Evolutionary conservation across 2,888 invertebrate species (phyloP).

Genomic region (Coelinius sp.): DNA sequence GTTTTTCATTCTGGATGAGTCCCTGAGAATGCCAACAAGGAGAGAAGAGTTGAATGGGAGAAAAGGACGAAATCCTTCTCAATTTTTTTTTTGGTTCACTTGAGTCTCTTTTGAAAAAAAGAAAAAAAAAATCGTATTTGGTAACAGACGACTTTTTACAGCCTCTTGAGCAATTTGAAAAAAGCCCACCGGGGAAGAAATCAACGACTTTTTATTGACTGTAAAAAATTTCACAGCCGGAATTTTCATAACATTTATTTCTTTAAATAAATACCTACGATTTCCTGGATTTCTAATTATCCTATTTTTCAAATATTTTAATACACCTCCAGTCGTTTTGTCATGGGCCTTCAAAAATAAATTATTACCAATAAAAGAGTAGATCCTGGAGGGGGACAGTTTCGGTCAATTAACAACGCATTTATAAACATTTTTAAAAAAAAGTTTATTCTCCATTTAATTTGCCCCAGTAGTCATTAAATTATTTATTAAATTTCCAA

Average conservation of each 20-base stretch:
- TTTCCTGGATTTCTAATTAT: not conserved
- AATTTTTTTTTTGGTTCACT: conserved; percentile 34
- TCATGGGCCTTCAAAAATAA: conserved; percentile 54
- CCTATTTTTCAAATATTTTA: not conserved
- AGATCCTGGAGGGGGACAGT: not conserved
- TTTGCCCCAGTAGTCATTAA: not conserved
- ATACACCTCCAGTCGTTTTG: conserved; percentile 6
- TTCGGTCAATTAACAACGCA: not conserved
- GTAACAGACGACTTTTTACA: conserved; percentile 49
- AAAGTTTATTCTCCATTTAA: not conserved
- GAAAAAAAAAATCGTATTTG: conserved; percentile 34
- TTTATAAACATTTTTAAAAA: not conserved
- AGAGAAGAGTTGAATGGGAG: not conserved
- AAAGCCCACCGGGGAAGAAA: not conserved
- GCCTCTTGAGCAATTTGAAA: conserved; percentile 41
- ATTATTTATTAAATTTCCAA: not conserved
- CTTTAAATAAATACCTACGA: not conserved
- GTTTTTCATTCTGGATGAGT: conserved; percentile 43
- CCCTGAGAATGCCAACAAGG: conserved; percentile 16
- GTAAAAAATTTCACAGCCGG: not conserved
- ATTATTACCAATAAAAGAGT: conserved; percentile 61
- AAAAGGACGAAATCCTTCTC: conserved; percentile 29
- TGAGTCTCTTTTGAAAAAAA: conserved; percentile 36
- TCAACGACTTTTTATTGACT: not conserved
- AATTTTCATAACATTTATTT: not conserved